Conservation (phyloP, 2,888 invertebrate species). For the Cephus pulcher region DNA sequence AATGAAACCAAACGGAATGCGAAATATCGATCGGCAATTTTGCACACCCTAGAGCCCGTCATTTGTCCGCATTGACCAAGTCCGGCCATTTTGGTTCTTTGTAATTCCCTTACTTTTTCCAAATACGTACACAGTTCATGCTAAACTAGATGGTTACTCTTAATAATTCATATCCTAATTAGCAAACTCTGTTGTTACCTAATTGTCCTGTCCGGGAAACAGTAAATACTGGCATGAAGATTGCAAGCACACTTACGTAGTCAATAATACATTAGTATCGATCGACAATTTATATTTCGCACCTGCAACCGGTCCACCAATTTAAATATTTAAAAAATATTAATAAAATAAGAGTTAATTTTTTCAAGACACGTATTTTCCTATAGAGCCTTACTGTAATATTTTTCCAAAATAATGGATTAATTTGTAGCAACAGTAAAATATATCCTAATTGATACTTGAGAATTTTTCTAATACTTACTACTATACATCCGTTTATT, state of each 20-base stretch:
- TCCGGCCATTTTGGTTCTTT: not conserved
- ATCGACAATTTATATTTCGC: not conserved
- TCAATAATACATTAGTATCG: not conserved
- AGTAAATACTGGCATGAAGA: constrained; percentile 42
- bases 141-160: not conserved
- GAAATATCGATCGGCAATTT: constrained; percentile 2
- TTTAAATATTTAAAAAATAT: not conserved
- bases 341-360: not conserved
- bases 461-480: not conserved
- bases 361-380: not conserved
- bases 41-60: not conserved
- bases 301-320: not conserved
- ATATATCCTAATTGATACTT: not conserved
- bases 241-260: constrained; percentile 33
- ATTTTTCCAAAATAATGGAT: not conserved
- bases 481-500: not conserved
- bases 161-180: not conserved
- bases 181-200: constrained; percentile 26
- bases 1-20: not conserved
- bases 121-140: not conserved
- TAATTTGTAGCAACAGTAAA: not conserved
- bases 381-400: not conserved
- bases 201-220: constrained; percentile 38
- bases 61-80: not conserved
- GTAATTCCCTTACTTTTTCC: not conserved